A percentile compares a stretch with the other conserved stretches of the same genome.
Evolutionary conservation across 2,797 vertebrate genomes (phyloP).

Genomic region (Smutsia gigantea): DNA sequence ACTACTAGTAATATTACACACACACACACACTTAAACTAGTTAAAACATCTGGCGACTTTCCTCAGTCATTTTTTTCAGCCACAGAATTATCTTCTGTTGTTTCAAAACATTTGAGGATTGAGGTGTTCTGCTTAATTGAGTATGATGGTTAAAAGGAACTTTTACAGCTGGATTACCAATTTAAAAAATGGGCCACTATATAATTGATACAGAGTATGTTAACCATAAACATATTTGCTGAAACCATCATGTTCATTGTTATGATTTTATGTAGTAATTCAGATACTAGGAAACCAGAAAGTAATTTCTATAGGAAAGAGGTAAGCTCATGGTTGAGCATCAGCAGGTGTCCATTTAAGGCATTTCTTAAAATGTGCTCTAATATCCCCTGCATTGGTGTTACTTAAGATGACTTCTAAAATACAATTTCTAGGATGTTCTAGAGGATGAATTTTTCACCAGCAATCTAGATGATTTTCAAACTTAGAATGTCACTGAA

Average conservation of each 20-base stretch:
- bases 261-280: slow-evolving; percentile 20
- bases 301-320: not conserved
- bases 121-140: slow-evolving; percentile 32
- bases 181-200: not conserved
- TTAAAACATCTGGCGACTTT: slow-evolving; percentile 24
- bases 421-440: not conserved
- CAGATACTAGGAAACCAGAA: not conserved
- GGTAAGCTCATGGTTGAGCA: not conserved
- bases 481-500: not conserved
- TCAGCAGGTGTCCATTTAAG: not conserved
- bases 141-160: slow-evolving; percentile 23
- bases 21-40: not conserved
- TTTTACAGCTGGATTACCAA: not conserved
- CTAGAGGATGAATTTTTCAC: not conserved
- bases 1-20: not conserved
- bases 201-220: slow-evolving; percentile 34
- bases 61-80: not conserved
- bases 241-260: not conserved
- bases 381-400: not conserved
- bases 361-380: not conserved
- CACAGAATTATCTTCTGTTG: not conserved
- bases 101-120: slow-evolving; percentile 44
- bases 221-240: slow-evolving; percentile 9
- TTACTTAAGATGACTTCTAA: not conserved
- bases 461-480: not conserved